phyloP scores from a whole-genome alignment of 1,140 invertebrate species.

The Ceratina japonica region DNA sequence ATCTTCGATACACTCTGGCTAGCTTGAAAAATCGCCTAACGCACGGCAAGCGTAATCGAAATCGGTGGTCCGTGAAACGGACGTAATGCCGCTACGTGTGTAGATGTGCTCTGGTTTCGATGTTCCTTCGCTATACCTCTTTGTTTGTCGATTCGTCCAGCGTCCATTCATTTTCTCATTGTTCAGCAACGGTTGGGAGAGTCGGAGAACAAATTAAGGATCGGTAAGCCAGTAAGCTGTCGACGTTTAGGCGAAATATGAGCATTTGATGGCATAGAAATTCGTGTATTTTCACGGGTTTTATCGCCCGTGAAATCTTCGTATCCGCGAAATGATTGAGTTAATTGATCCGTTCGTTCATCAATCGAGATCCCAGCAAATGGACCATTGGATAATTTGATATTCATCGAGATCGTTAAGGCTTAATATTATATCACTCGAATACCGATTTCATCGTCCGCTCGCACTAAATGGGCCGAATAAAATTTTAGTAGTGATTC shows the following conservation, averaged over 20 bases:
- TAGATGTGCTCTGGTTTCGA: background rate
- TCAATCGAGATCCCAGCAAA: background rate
- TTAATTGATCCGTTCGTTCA: background rate
- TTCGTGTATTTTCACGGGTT: background rate
- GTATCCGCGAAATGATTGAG: background rate
- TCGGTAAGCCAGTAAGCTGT: too few relatives aligned
- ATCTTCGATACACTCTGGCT: constrained; percentile 52
- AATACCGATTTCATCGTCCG: background rate
- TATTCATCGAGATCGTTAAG: background rate
- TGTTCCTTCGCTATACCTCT: background rate
- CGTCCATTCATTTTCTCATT: too few relatives aligned
- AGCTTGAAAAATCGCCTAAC: constrained; percentile 40
- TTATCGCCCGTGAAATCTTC: background rate
- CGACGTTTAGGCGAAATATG: too few relatives aligned
- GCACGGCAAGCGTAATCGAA: constrained; percentile 22
- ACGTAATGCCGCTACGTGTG: background rate
- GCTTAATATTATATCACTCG: background rate
- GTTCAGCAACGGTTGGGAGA: too few relatives aligned
- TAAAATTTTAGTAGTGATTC: too few relatives aligned
- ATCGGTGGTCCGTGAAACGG: constrained; percentile 18
- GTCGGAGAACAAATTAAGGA: too few relatives aligned
- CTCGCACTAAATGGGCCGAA: too few relatives aligned
- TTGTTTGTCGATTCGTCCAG: background rate
- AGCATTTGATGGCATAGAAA: background rate
- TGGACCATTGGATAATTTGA: background rate